Percentiles rank a stretch among this genome's conserved stretches.
These are phyloP conservation scores for Heliothis virescens DNA, from an alignment of 1,140 invertebrate genomes.

Conservation along the genomic window DNA sequence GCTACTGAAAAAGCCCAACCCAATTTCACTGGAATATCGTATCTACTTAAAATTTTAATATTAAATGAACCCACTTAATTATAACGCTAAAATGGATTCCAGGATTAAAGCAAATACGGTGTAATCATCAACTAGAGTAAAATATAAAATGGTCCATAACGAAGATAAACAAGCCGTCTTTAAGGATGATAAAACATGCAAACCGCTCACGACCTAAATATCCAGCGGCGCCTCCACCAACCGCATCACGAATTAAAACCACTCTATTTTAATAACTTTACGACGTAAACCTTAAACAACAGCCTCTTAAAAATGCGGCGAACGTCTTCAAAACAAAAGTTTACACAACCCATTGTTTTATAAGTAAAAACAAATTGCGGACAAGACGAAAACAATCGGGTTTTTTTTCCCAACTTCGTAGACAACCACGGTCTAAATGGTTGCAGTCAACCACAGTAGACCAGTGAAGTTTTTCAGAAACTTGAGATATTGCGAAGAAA, in stretches of 20 bases:
- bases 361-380: constrained; percentile 25
- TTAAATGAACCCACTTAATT: too few relatives aligned
- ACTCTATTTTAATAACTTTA: constrained; percentile 34
- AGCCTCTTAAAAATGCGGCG: constrained; percentile 5
- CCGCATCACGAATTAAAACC: constrained; percentile 1
- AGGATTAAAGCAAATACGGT: neutral
- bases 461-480: neutral
- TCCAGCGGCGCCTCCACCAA: neutral
- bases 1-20: too few relatives aligned
- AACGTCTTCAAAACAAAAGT: constrained; percentile 13
- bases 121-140: neutral
- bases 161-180: neutral
- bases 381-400: constrained; percentile 19
- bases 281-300: neutral
- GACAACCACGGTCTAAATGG: constrained; percentile 9
- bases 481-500: constrained; percentile 16
- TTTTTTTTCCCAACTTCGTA: constrained; percentile 15
- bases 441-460: constrained; percentile 21
- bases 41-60: too few relatives aligned
- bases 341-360: constrained; percentile 18
- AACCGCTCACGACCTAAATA: neutral
- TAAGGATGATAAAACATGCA: neutral
- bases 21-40: too few relatives aligned
- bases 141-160: neutral
- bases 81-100: neutral